Percentiles rank a stretch among this genome's conserved stretches.
phyloP scores from a whole-genome alignment of 2,113 vertebrate species.

The Melanocharis versteri region DNA sequence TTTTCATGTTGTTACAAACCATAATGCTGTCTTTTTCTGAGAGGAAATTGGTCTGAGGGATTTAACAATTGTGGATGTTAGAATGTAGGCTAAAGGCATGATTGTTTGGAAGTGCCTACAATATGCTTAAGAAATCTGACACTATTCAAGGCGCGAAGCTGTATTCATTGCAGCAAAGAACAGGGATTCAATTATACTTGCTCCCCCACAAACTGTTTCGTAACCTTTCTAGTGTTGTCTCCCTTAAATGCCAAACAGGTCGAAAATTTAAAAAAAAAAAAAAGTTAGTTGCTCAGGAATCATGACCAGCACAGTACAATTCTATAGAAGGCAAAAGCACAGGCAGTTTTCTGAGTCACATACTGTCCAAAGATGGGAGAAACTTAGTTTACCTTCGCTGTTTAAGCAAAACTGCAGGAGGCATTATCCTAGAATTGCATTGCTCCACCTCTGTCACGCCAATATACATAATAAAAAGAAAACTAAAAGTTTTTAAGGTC shows the following conservation, averaged over 20 bases:
- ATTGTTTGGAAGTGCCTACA: background rate
- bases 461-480: background rate
- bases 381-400: background rate
- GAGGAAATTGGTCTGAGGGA: constrained; percentile 31
- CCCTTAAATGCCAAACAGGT: background rate
- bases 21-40: constrained; percentile 16
- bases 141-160: background rate
- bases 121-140: constrained; percentile 24
- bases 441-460: background rate
- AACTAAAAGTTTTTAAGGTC: background rate
- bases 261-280: background rate
- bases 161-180: background rate
- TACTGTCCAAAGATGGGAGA: background rate
- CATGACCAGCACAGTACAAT: background rate
- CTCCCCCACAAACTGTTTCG: background rate
- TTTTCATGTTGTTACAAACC: constrained; percentile 28
- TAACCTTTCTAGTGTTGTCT: background rate
- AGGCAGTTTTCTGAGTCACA: background rate
- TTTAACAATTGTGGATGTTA: constrained; percentile 27
- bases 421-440: background rate
- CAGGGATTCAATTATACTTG: constrained; percentile 16
- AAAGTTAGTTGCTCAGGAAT: background rate
- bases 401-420: background rate
- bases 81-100: constrained; percentile 1
- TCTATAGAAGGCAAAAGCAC: background rate